Evolutionary conservation across 2,797 vertebrate species (phyloP), one percentile per base, ranked within the genome.

Genomic region (Anguilla obscura): DNA sequence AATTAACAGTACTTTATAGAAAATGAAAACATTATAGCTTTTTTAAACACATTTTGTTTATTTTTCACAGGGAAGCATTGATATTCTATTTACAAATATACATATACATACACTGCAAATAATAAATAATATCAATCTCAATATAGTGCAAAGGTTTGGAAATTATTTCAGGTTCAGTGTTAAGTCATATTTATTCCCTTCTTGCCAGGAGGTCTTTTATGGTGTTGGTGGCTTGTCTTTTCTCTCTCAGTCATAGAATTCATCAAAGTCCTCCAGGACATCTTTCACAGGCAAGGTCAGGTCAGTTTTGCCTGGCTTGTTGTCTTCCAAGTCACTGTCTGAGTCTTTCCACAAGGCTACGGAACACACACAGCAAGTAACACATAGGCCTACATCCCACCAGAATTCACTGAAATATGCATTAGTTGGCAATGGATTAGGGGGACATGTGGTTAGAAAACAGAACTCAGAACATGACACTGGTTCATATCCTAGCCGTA

Each of bases 161-260:
- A 45, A 16, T 50, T 1, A 50, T 24, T 36, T 1, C 40, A 50
- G 10, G 24, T 82, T 50, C 8, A 50, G 10, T 50, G 33, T 50
- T 50, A 27, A 24, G 21, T 82, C 45, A 82, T 24, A 40, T 79
- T 79, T 24, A 14, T 50, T 82, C 45, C 45, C 24, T 50, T 50
- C 76, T 80, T 45, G 2, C 33, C 74, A 12, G 12, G 45, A 80
- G 27, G 14, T 80, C 33, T 21, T 82, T 18, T 9, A 27, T 54
- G 2, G 52, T 63, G 30, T 24, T 48, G 6, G 8, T 66, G 60
- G 27, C 3, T 40, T 48, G 24, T 88, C 18, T 76, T 10, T 3
- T 84, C 66, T 40, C 84, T 79, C 16, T 85, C 85, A 86, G 80
- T 95, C 94, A 88, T 96, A 96, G 90, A 97, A 97, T 90, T 94